Conservation (phyloP, 1,140 invertebrate genomes). For the Batillaria attramentaria region DNA sequence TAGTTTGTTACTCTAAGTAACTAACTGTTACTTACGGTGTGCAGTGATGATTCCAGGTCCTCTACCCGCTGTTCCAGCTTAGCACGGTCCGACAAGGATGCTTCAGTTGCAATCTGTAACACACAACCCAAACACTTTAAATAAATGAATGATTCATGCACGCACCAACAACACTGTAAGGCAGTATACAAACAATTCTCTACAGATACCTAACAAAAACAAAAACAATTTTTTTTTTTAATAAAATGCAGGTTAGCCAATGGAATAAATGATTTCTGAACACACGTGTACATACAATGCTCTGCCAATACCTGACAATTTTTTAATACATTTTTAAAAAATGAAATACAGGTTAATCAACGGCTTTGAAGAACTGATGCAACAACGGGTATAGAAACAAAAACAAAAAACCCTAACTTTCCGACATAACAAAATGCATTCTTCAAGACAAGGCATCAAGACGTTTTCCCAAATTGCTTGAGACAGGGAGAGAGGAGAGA, state of each 20-base stretch:
- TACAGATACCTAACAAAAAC: too few species aligned
- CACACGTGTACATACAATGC: background rate
- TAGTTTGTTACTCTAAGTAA: too few species aligned
- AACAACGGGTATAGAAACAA: background rate
- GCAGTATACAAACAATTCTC: background rate
- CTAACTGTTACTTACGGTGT: conserved; percentile 44
- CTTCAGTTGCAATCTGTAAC: conserved; percentile 74
- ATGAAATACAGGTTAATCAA: too few species aligned
- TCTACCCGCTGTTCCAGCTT: conserved; percentile 69
- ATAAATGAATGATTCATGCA: background rate
- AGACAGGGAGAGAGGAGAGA: background rate
- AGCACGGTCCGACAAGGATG: conserved; percentile 72
- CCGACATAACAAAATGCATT: too few species aligned
- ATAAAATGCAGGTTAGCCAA: background rate
- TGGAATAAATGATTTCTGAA: background rate
- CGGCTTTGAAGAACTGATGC: background rate
- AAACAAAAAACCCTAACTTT: too few species aligned
- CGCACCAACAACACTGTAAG: background rate
- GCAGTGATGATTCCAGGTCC: conserved; percentile 62
- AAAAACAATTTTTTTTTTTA: too few species aligned
- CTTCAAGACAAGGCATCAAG: too few species aligned
- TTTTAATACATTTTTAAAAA: too few species aligned
- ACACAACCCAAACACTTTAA: conserved; percentile 43
- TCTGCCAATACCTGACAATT: background rate
- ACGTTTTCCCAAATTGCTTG: background rate